Evolutionary conservation across 2,797 vertebrate genomes (phyloP).

Genomic region (Enteromius mattozi): DNA sequence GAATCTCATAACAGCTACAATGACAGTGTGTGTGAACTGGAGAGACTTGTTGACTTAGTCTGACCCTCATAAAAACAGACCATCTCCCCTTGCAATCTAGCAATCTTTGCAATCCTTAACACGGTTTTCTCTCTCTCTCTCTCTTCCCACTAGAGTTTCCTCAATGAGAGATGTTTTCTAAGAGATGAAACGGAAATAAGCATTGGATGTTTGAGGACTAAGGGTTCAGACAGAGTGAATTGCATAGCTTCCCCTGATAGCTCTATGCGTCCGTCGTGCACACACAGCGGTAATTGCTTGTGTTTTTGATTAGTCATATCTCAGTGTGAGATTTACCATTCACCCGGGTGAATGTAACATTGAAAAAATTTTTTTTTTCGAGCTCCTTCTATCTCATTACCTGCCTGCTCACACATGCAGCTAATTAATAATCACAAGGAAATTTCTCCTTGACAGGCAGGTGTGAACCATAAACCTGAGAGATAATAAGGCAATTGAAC

Average conservation of each 20-base stretch:
- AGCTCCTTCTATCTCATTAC: conserved; percentile 28
- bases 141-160: not conserved
- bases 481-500: conserved; percentile 28
- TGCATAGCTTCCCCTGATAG: not conserved
- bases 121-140: not conserved
- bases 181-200: conserved; percentile 2
- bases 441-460: conserved; percentile 36
- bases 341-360: not conserved
- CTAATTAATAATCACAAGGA: conserved; percentile 37
- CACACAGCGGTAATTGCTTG: not conserved
- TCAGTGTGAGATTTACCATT: conserved; percentile 13
- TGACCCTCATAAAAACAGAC: conserved; percentile 30
- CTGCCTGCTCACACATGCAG: not conserved
- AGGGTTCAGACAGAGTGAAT: not conserved
- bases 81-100: not conserved
- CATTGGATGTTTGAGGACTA: conserved; percentile 12
- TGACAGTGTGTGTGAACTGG: conserved; percentile 11
- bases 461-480: conserved; percentile 15
- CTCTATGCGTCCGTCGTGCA: not conserved
- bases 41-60: conserved; percentile 30
- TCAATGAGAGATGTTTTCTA: not conserved
- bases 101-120: not conserved
- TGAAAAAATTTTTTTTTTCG: not conserved
- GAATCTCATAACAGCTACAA: conserved; percentile 26
- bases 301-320: conserved; percentile 16